Conservation (phyloP, 2,888 invertebrate species). For the Fragum fragum region DNA sequence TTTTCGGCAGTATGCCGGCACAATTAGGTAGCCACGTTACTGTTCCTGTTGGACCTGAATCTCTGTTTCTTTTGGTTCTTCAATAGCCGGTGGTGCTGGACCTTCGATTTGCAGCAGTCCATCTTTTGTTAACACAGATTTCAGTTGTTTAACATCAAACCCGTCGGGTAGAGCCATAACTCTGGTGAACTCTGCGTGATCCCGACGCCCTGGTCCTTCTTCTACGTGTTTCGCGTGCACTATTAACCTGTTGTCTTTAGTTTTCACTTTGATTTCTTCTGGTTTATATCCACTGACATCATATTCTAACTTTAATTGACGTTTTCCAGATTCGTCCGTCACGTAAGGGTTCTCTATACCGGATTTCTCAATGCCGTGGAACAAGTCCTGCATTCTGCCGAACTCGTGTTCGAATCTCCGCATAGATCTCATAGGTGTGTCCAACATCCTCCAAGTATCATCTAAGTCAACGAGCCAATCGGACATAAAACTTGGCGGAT, state of each 20-base stretch:
- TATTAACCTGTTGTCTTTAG: background rate
- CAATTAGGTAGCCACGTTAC: no score
- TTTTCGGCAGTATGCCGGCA: no score
- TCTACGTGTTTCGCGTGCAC: constrained; percentile 1
- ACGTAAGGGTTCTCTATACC: background rate
- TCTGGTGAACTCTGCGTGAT: constrained; percentile 8
- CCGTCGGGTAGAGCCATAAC: background rate
- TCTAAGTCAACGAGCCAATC: background rate
- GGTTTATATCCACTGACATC: constrained; percentile 2
- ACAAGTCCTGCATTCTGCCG: background rate
- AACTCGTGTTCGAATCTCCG: constrained; percentile 14
- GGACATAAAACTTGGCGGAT: background rate
- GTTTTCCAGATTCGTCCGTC: background rate
- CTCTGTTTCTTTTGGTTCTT: background rate
- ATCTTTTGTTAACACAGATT: background rate
- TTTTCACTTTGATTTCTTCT: constrained; percentile 5
- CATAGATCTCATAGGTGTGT: background rate
- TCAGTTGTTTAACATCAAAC: constrained; percentile 2
- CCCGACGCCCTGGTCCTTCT: background rate
- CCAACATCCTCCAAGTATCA: background rate
- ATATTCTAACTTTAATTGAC: background rate
- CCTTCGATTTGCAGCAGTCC: background rate
- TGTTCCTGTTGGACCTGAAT: no score
- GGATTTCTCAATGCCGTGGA: background rate
- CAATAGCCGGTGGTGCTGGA: background rate